phyloP scores from a whole-genome alignment of 2,888 invertebrate genomes.

The Helobdella robusta region DNA sequence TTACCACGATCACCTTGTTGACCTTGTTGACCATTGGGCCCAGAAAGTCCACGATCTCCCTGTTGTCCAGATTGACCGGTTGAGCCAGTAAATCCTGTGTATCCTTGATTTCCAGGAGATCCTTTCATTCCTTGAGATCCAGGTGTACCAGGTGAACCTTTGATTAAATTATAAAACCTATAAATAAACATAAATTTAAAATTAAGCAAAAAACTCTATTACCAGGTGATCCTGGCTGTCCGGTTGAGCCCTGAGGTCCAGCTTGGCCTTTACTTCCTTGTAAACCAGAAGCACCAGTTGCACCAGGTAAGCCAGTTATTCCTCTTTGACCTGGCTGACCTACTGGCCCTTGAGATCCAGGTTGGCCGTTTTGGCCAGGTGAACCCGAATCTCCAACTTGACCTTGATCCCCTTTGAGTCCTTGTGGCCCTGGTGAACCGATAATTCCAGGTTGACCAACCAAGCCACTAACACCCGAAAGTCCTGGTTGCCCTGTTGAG shows the following conservation, averaged over 20 bases:
- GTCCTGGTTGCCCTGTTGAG: constrained; percentile 30
- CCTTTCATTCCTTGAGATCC: constrained; percentile 27
- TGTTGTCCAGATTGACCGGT: constrained; percentile 42
- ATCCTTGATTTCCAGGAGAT: constrained; percentile 16
- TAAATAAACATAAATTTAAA: background rate
- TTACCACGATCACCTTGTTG: background rate
- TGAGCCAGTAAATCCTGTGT: constrained; percentile 48
- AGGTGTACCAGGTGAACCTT: constrained; percentile 37
- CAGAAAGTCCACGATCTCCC: constrained; percentile 56
- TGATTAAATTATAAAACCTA: background rate
- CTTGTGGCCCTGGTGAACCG: constrained; percentile 1
- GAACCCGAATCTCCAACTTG: constrained; percentile 11
- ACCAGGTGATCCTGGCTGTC: constrained; percentile 24
- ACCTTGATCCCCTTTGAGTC: too few relatives aligned
- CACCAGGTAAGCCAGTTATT: constrained; percentile 16
- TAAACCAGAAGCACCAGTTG: constrained; percentile 23
- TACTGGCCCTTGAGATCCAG: constrained; percentile 27
- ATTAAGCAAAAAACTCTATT: background rate
- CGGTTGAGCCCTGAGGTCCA: constrained; percentile 32
- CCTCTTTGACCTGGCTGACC: constrained; percentile 20
- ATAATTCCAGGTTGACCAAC: background rate
- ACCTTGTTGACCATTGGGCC: constrained; percentile 37
- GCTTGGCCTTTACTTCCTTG: constrained; percentile 30
- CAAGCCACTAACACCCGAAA: constrained; percentile 5
- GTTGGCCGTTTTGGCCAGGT: constrained; percentile 26